A percentile compares a stretch with the other conserved stretches of the same genome.
These are phyloP conservation scores for Drosophila sulfurigaster DNA, from an alignment of 1,140 invertebrate species.

Conservation along the genomic window DNA sequence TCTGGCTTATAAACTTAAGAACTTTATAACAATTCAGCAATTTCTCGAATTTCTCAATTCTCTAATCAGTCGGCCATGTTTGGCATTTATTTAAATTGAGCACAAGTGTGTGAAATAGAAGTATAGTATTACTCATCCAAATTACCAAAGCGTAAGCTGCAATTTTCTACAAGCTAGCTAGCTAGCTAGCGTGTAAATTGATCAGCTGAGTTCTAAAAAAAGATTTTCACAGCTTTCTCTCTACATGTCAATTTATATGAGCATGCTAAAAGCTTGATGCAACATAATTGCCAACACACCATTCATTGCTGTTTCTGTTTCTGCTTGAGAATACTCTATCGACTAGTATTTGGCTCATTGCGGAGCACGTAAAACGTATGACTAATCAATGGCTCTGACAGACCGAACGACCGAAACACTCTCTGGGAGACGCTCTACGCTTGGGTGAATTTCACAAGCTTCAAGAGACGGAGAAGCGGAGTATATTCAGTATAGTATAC, in stretches of 20 bases:
- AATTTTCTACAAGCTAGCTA: constrained; percentile 13
- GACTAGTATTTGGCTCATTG: constrained; percentile 48
- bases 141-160: not conserved
- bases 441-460: constrained; percentile 53
- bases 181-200: constrained; percentile 32
- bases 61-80: not conserved
- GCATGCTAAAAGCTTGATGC: constrained; percentile 47
- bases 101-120: constrained; percentile 6
- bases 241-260: constrained; percentile 48
- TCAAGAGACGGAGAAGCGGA: constrained; percentile 9
- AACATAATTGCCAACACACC: constrained; percentile 44
- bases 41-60: no score
- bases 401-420: constrained; percentile 29
- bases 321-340: constrained; percentile 35
- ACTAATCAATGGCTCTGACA: constrained; percentile 43
- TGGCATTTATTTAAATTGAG: constrained; percentile 8
- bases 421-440: constrained; percentile 43
- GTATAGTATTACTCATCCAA: constrained; percentile 22
- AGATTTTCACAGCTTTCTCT: constrained; percentile 63
- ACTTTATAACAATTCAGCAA: not conserved
- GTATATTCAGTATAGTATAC: no score
- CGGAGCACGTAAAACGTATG: constrained; percentile 50
- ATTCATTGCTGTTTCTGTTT: not conserved
- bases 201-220: constrained; percentile 49
- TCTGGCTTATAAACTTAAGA: no score